Evolutionary conservation across 2,888 invertebrate species (phyloP), one percentile per base, ranked within the genome.

Genomic region (Conistra vaccinii): DNA sequence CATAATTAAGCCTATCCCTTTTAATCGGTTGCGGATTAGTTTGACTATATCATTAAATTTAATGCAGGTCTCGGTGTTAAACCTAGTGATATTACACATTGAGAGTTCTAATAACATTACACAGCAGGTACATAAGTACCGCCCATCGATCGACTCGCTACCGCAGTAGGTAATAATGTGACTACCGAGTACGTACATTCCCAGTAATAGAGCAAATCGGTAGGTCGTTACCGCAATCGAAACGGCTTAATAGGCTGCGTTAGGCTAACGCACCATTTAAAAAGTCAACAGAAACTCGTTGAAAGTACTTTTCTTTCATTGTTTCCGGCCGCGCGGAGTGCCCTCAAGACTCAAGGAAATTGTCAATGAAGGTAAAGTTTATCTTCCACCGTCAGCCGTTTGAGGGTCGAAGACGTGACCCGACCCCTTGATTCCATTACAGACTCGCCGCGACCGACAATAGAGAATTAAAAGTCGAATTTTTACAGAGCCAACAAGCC

Each of bases 311-410:
- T 94, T 94, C 93, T 94, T 93, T 93, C 94, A 94, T 94, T 95
- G 94, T 95, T 93, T 94, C 93, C 93, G 91, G 89, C 91, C 91
- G 91, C 91, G 89, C 90, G 89, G 91, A 93, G 93, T 92, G 90
- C 92, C 91, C 94, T 94, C 92, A 90, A 93, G 92, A 91, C 93
- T 93, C 89, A 88, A 93, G 95, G 94, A 95, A 95, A 95, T 95
- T 95, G 95, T 94, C 95, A 95, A 95, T 95, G 95, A 95, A 95
- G 95, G 95, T 95, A 94, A 95, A 94, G 94, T 95, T 95, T 95
- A 95, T 95, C 95, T 95, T 95, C 91, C 90, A 90, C 91, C 91
- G 94, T 94, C 95, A 95, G 95, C 94, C 94, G 92, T 94, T 94
- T 93, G 94, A 93, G 93, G 94, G 93, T 89, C 91, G 87, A 90